Evolutionary conservation across 2,113 vertebrate genomes (phyloP), one percentile per base, ranked within the genome.

Genomic region (Guaruba guarouba): DNA sequence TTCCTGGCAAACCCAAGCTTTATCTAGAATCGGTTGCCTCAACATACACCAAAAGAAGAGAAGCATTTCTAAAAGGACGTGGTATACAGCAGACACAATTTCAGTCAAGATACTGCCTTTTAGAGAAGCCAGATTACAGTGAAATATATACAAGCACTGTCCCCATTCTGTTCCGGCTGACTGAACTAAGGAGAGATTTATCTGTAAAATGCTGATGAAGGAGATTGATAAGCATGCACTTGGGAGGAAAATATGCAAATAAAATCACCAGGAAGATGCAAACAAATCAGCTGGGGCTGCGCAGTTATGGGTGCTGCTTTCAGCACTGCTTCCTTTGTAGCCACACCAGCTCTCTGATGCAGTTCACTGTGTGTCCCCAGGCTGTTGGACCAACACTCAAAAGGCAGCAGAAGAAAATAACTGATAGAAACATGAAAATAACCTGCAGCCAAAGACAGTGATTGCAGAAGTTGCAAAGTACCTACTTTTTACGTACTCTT

Each of bases 201-300:
- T 46, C n/a, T 52, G 23, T 59, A 70, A 82, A 91, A 66, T 44
- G 31, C 35, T 70, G 74, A 57, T 83, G 70, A 82, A 68, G 54
- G 22, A 70, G 23, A 64, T 52, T 73, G 66, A 85, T 82, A 75
- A 74, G 20, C 1, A 7, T 17, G 29, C 13, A 55, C 8, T n/a
- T 52, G 39, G 31, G 44, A 75, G 31, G n/a, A 54, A 90, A 89
- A 84, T 11, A 77, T 24, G 48, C 29, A 86, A 77, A 92, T 87
- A 18, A 68, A 78, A 74, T 51, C 31, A 66, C 23, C 23, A 81
- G 41, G 33, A 67, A 86, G 62, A 20, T 83, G 33, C 61, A 76
- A 27, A 43, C 52, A 77, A 63, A 41, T 10, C 31, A 54, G 10
- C 7, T 2, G 1, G 16, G 43, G 13, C 14, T 61, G 41, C n/a